phyloP scores from a whole-genome alignment of 92 coral and sea anemone genomes.

The Palythoa heliodiscus region DNA sequence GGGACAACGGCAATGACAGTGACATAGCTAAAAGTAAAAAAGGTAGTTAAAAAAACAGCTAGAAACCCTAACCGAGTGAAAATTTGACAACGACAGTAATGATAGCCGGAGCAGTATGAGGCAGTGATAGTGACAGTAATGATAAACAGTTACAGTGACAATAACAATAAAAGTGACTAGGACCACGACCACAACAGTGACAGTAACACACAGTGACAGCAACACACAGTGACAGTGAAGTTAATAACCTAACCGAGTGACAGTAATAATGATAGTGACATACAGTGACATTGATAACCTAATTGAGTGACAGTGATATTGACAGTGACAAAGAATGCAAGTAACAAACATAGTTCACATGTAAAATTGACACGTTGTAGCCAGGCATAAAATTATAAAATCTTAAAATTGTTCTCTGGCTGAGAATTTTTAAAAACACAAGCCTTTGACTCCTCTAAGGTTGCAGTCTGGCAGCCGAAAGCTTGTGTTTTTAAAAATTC shows the following conservation, averaged over 20 bases:
- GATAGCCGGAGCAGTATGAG: not conserved
- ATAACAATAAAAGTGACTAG: not conserved
- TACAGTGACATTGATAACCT: not conserved
- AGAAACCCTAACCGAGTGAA: not conserved
- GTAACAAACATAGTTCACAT: no score
- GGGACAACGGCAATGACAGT: not conserved
- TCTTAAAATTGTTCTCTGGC: no score
- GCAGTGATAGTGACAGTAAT: not conserved
- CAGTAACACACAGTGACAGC: not conserved
- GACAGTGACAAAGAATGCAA: no score
- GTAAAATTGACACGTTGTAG: no score
- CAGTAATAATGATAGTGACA: not conserved
- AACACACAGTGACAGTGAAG: not conserved
- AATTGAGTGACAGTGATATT: no score
- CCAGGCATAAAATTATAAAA: no score
- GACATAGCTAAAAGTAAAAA: not conserved
- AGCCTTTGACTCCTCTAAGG: no score
- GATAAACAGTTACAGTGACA: not conserved
- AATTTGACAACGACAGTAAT: not conserved
- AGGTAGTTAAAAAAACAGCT: not conserved
- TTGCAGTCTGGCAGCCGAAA: no score
- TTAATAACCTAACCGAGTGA: not conserved
- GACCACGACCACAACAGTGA: not conserved
- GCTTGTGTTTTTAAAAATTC: no score
- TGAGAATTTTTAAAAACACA: no score